Evolutionary conservation across 2,888 invertebrate genomes (phyloP), one percentile per base, ranked within the genome.

Genomic region (Meloe dianella): DNA sequence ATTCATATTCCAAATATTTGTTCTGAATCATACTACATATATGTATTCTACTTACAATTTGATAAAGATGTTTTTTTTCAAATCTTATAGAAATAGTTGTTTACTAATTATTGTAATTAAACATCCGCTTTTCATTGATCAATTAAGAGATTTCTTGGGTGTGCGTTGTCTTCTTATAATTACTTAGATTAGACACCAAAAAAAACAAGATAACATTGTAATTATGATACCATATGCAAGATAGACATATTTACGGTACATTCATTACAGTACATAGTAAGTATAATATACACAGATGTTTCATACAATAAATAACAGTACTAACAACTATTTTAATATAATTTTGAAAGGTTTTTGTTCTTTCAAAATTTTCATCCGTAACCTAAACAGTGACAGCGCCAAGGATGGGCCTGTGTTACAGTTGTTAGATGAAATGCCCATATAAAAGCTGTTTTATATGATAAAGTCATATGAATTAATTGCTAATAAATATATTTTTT

Each of bases 1-100:
- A 65, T 58, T 65, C 65, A 65, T 54, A 54, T 47, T n/a, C 8
- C 27, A 65, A 61, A 65, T 57, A 61, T 62, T 47, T 57, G 17
- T 41, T 41, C 7, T 41, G 7, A 27, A 27, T 27, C 27, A 27
- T 27, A 27, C 27, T 3, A 2, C 27, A 27, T 4, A 27, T 27
- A 3, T 27, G 27, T 2, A 2, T 27, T 27, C 4, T 27, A 27
- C 4, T 27, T n/a, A n/a, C n/a, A n/a, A 27, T 27, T 32, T 32
- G 10, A 5, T 32, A 7, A 5, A 6, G 32, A n/a, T n/a, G 29
- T 6, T 5, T 29, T 29, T 5, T 12, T 12, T 8, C 32, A 32
- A 9, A 9, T 29, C 29, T 30, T 35, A 35, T 12, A 35, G 14
- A 35, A 35, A 12, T 41, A 17, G 5, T 41, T 41, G 41, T 41